These are phyloP conservation scores for Smittia sp. DNA, from an alignment of 2,888 invertebrate species.

Conservation along the genomic window DNA sequence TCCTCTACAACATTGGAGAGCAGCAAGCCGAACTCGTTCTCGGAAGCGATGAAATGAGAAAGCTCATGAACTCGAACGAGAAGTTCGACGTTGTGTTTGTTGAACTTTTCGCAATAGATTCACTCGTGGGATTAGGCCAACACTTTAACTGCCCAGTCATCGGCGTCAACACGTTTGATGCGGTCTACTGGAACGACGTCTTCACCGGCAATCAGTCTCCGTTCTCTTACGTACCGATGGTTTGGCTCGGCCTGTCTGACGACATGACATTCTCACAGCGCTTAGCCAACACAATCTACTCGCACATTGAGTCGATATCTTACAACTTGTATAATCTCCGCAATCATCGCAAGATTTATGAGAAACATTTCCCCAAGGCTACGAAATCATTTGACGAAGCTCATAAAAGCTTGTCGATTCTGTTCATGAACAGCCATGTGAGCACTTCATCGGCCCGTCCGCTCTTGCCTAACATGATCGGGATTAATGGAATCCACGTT, in stretches of 20 bases:
- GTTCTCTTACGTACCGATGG: constrained; percentile 33
- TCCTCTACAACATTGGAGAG: not conserved
- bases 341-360: constrained; percentile 19
- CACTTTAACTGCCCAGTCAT: constrained; percentile 45
- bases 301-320: constrained; percentile 43
- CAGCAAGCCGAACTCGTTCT: not conserved
- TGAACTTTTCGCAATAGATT: constrained; percentile 6
- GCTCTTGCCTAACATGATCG: constrained; percentile 42
- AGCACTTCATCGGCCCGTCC: constrained; percentile 40
- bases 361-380: constrained; percentile 32
- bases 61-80: not conserved
- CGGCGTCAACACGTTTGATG: constrained; percentile 38
- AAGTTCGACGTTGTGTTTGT: constrained; percentile 7
- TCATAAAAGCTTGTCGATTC: constrained; percentile 38
- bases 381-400: constrained; percentile 18
- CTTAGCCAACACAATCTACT: constrained; percentile 44
- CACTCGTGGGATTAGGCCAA: constrained; percentile 44
- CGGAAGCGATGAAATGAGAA: not conserved
- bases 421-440: constrained; percentile 42
- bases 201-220: constrained; percentile 45
- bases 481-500: constrained; percentile 42
- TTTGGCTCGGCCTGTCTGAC: constrained; percentile 33
- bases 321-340: constrained; percentile 48
- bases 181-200: constrained; percentile 38
- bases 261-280: constrained; percentile 45